Evolutionary conservation across 2,888 invertebrate species (phyloP).

Genomic region (Mesorhabditis belari): DNA sequence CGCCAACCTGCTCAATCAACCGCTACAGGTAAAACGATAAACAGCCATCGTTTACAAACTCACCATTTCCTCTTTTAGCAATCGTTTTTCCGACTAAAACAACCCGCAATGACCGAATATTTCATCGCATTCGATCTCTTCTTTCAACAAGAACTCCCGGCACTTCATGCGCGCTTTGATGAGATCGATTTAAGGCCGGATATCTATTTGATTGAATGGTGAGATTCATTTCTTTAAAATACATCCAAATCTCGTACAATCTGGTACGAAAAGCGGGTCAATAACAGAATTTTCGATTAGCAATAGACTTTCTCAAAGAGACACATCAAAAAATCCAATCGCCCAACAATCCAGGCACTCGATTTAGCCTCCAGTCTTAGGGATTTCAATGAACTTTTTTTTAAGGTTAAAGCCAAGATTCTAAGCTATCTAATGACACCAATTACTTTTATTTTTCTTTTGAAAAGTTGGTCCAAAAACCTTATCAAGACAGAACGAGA

Average conservation of each 20-base stretch:
- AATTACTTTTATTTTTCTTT: too few relatives aligned
- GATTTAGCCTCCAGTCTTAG: too few relatives aligned
- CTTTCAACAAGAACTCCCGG: slow-evolving; percentile 69
- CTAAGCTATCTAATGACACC: too few relatives aligned
- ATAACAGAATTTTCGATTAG: background rate
- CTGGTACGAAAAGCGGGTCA: background rate
- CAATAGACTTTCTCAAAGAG: background rate
- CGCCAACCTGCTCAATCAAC: slow-evolving; percentile 73
- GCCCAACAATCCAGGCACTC: too few relatives aligned
- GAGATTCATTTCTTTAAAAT: slow-evolving; percentile 13
- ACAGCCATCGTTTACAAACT: background rate
- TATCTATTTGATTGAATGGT: slow-evolving; percentile 80
- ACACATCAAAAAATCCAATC: too few relatives aligned
- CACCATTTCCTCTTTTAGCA: slow-evolving; percentile 3
- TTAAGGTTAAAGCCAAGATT: too few relatives aligned
- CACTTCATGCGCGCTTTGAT: slow-evolving; percentile 65
- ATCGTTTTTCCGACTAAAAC: slow-evolving; percentile 35
- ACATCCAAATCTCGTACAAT: background rate
- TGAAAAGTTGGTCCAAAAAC: too few relatives aligned
- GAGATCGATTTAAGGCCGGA: slow-evolving; percentile 70
- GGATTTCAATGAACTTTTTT: too few relatives aligned
- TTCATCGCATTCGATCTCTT: slow-evolving; percentile 69
- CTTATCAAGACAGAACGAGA: too few relatives aligned
- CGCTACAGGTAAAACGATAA: slow-evolving; percentile 19
- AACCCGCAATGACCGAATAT: slow-evolving; percentile 63